Base-by-base conservation (phyloP, 1,140 invertebrate genomes). In the Berghia stephanieae region DNA sequence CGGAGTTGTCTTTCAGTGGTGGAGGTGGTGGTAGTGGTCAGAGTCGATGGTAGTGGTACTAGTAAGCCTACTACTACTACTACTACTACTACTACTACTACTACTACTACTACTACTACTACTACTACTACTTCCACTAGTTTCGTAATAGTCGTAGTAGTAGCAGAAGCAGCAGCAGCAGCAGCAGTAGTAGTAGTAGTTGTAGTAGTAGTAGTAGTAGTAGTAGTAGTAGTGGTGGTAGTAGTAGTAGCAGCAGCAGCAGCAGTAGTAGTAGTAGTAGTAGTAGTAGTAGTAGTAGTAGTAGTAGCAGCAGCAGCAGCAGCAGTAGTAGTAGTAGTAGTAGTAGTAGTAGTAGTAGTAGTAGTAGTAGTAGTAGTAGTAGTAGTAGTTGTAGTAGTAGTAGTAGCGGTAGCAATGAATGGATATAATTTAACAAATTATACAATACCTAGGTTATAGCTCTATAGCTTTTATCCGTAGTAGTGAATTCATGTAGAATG, bases 151-250 rank as follows among this genome's bases (percentile, higher is more conserved):
- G n/a, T n/a, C n/a, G n/a, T n/a, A n/a, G n/a, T n/a, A n/a, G n/a
- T n/a, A n/a, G n/a, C n/a, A n/a, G n/a, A n/a, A n/a, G n/a, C n/a
- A n/a, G n/a, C n/a, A n/a, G n/a, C n/a, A n/a, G n/a, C n/a, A n/a
- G n/a, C n/a, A 49, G 46, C n/a, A 49, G 46, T 49, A 66, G 60
- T 66, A 66, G 60, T 66, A 67, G 1, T 67, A 67, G 63, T 6
- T n/a, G 6, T 6, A 66, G 60, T 66, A 66, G 60, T 31, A 67
- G 63, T 0, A 67, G 63, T 21, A 67, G 63, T 21, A 67, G 6
- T n/a, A 67, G 21, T 36, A 67, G 63, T 10, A 67, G 63, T 13
- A n/a, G 21, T 13, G 34, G 63, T 4, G 3, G 1, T 4, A 67
- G 63, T 4, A 67, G 63, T 4, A 67, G 63, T 4, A 67, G 63